Evolutionary conservation across 1,140 invertebrate species (phyloP), one percentile per base, ranked within the genome.

Genomic region (Daktulosphaira vitifoliae): DNA sequence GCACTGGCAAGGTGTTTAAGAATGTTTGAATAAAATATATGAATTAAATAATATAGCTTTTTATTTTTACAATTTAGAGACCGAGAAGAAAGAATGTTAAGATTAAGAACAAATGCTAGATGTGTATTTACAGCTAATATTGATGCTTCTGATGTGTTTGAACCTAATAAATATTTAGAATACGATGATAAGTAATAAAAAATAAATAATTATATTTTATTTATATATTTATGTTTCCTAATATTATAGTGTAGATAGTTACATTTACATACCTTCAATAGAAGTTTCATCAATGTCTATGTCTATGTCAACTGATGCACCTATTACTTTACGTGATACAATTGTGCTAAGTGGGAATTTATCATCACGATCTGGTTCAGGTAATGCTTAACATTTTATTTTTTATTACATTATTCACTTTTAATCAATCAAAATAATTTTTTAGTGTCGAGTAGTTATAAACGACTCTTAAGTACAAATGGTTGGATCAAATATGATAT

Each of bases 81-180:
- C 72, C 76, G 84, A 70, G 91, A 94, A 70, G 91, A 96, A 72
- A 80, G 88, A 68, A 80, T 84, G 50, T 77, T 96, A 18, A 84
- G 92, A 68, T 87, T 90, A 70, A 81, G 86, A 66, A 95, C 93
- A 1, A 95, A 96, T 79, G 93, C 94, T 1, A 86, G 86, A 70
- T 90, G 92, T 15, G 86, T 83, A 64, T 82, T 96, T 18, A 89
- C 86, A 38, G 82, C 96, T 26, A 87, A 86, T 69, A 82, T 97
- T 15, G 93, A 97, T 81, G 92, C 92, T 2, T 92, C 92, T 6
- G 92, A 96, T 74, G 74, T 96, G 65, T 98, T 98, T 78, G 87
- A 83, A 59, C 68, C 71, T 5, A 80, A 81, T 70, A 74, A 75
- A 46, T 71, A 75, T 20, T 33, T 62, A 70, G 82, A 81, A 68